These are phyloP conservation scores for Acrocephalus kingi DNA, from an alignment of 2,113 vertebrate species.

Conservation along the genomic window DNA sequence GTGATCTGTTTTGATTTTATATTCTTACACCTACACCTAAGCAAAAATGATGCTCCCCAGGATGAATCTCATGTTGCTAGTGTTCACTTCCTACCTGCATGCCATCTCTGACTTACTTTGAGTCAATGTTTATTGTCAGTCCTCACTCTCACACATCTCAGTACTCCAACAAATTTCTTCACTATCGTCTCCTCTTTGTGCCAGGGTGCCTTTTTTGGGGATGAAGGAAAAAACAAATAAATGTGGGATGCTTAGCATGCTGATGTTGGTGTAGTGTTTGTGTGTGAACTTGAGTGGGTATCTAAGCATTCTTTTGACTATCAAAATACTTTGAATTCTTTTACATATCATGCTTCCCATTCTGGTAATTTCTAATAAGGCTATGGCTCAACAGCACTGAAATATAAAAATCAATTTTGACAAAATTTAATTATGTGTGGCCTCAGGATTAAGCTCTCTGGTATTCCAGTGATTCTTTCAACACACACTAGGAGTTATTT, in stretches of 20 bases:
- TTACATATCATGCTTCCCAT: not conserved
- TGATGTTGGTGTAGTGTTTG: not conserved
- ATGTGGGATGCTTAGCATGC: not conserved
- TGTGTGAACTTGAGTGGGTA: not conserved
- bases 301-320: not conserved
- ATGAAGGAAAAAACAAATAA: not conserved
- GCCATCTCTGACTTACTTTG: not conserved
- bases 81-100: not conserved
- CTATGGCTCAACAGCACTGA: not conserved
- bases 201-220: not conserved
- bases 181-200: not conserved
- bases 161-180: not conserved
- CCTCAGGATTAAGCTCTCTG: not conserved
- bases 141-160: not conserved
- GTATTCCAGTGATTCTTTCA: not conserved
- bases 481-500: not conserved
- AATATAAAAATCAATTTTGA: not conserved
- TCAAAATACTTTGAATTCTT: constrained; percentile 1
- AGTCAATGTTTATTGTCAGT: not conserved
- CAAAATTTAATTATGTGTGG: not conserved
- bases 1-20: not conserved
- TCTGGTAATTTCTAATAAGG: not conserved
- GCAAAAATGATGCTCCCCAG: not conserved
- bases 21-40: not conserved
- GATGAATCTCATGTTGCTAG: not conserved